phyloP scores from a whole-genome alignment of 2,888 invertebrate species.

The Miltochrista miniata region DNA sequence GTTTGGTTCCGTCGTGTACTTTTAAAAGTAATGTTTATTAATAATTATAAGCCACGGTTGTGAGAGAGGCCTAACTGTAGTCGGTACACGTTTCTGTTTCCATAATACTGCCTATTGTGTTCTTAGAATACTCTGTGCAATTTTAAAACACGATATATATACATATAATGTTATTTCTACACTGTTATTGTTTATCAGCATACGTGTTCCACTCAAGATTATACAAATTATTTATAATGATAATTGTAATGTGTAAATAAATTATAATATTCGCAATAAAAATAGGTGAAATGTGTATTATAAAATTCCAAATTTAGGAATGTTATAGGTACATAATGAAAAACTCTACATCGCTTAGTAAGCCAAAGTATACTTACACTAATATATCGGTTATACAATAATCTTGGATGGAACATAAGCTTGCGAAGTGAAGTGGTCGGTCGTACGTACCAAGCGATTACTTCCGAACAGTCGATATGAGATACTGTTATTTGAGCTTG shows the following conservation, averaged over 20 bases:
- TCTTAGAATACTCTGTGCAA: slow-evolving; percentile 69
- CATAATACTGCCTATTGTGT: slow-evolving; percentile 77
- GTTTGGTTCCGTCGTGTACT: slow-evolving; percentile 38
- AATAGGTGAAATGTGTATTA: slow-evolving; percentile 9
- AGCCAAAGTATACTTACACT: slow-evolving; percentile 2
- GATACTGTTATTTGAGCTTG: slow-evolving; percentile 32
- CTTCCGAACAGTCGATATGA: slow-evolving; percentile 23
- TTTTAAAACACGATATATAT: slow-evolving; percentile 35
- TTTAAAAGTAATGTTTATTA: slow-evolving; percentile 39
- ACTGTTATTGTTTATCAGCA: slow-evolving; percentile 57
- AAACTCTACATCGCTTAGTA: not conserved
- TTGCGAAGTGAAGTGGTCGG: slow-evolving; percentile 24
- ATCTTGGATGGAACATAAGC: slow-evolving; percentile 31
- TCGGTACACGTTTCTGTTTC: slow-evolving; percentile 63
- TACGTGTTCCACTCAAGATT: slow-evolving; percentile 40
- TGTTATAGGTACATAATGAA: not conserved
- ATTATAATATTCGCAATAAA: slow-evolving; percentile 5
- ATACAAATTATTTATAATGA: slow-evolving; percentile 4
- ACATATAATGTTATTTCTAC: slow-evolving; percentile 58
- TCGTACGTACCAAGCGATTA: slow-evolving; percentile 6
- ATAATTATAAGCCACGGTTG: slow-evolving; percentile 68
- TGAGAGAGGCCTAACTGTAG: slow-evolving; percentile 80
- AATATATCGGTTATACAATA: slow-evolving; percentile 5
- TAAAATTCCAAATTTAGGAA: slow-evolving; percentile 4
- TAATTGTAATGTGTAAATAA: slow-evolving; percentile 1